Conservation (phyloP, 1,140 invertebrate genomes). For the Tetranychus urticae region DNA sequence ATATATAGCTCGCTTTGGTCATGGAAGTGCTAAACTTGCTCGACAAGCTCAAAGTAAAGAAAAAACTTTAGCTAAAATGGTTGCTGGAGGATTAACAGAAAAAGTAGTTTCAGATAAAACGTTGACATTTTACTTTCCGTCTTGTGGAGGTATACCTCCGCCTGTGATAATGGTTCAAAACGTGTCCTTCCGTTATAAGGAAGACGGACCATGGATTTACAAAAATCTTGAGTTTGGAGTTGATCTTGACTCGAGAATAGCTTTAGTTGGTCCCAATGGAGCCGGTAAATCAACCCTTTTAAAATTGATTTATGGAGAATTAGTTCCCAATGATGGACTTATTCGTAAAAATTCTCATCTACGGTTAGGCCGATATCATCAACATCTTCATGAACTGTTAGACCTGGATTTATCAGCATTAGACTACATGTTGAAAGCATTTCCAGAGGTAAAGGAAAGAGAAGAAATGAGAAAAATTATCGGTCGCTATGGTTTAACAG, state of each 20-base stretch:
- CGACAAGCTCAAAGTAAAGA: slow-evolving; percentile 97
- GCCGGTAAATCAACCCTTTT: slow-evolving; percentile 93
- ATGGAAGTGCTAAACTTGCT: slow-evolving; percentile 91
- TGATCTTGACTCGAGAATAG: slow-evolving; percentile 86
- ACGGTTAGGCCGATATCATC: slow-evolving; percentile 89
- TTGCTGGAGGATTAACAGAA: slow-evolving; percentile 84
- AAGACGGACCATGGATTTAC: slow-evolving; percentile 71
- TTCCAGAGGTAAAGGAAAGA: slow-evolving; percentile 87
- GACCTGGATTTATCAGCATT: slow-evolving; percentile 83
- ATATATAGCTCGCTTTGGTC: slow-evolving; percentile 96
- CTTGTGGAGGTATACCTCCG: slow-evolving; percentile 84
- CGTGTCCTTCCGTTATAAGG: slow-evolving; percentile 81
- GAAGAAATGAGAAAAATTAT: slow-evolving; percentile 99
- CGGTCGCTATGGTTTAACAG: slow-evolving; percentile 85
- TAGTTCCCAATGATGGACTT: slow-evolving; percentile 83
- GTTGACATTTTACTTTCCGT: slow-evolving; percentile 84
- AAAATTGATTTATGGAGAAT: slow-evolving; percentile 79
- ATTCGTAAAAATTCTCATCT: slow-evolving; percentile 93
- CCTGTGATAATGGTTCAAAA: slow-evolving; percentile 98
- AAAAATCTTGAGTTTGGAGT: slow-evolving; percentile 96
- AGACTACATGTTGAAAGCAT: slow-evolving; percentile 94
- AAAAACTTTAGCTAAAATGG: slow-evolving; percentile 97
- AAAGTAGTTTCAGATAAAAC: slow-evolving; percentile 71
- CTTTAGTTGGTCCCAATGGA: slow-evolving; percentile 94
- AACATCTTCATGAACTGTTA: slow-evolving; percentile 88